Base-by-base conservation (phyloP, 2,888 invertebrate genomes). In the Trichopoda pennipes region DNA sequence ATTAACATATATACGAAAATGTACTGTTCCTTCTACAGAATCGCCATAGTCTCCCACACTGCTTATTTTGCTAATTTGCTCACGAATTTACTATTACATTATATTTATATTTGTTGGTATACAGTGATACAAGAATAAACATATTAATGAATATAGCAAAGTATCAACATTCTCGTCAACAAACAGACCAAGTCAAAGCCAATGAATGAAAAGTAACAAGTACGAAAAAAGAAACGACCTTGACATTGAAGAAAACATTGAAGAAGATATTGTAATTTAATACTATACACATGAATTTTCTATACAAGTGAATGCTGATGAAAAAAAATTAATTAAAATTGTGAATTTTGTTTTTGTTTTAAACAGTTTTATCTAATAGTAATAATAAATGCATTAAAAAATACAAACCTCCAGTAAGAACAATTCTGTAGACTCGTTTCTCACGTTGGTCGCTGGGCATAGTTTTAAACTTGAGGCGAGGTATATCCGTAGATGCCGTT, bases 351-450 rank as follows among this genome's bases (percentile, higher is more conserved):
- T 28, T 28, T 28, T 8, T 28, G 23, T 28, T 3, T 28, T 28
- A 28, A 4, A 28, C 23, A 7, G 8, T 28, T 28, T 28, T 28
- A 28, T 28, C 28, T 8, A 28, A 28, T 7, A 7, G 8, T 8
- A 28, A 28, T 28, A 28, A 28, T 7, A 28, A 28, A 28, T 28
- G 7, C 8, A 28, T 28, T 28, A 2, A 28, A 28, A 28, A 28
- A 28, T 28, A 72, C 86, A 80, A 80, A 85, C 86, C 86, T 68
- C 86, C 86, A 56, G 86, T 86, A 3, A 86, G 79, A 17, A 86
- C 86, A 53, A 86, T 80, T 84, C 74, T 86, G 47, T 86, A 86
- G 19, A 86, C 84, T 19, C 85, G 81, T 51, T 81, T 85, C 38
- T 83, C 78, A 17, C 47, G 56, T n/a, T 68, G 81, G 0, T 73